Evolutionary conservation across 2,797 vertebrate genomes (phyloP).

Genomic region (Aplochiton taeniatus): DNA sequence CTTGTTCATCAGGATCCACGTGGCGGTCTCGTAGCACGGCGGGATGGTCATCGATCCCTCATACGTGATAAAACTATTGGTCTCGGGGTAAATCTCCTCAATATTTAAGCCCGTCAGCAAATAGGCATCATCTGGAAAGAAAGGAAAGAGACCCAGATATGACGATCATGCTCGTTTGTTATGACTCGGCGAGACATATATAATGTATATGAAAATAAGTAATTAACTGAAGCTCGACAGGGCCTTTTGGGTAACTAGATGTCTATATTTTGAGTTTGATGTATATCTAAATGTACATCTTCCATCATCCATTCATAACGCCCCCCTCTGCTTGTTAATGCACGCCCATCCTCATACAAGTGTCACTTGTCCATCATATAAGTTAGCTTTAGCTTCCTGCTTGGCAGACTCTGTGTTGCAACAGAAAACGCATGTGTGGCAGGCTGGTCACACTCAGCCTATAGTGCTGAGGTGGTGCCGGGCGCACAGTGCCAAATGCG

Average conservation of each 20-base stretch:
- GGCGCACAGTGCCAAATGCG: conserved; percentile 26
- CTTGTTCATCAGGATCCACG: conserved; percentile 99
- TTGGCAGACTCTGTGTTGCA: conserved; percentile 7
- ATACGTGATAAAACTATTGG: conserved; percentile 94
- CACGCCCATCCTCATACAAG: too few species aligned
- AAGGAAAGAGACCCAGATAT: conserved; percentile 13
- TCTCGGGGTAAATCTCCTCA: conserved; percentile 96
- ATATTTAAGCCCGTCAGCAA: conserved; percentile 95
- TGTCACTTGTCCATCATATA: too few species aligned
- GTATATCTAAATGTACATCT: too few species aligned
- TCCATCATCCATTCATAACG: too few species aligned
- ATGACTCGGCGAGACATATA: neutral
- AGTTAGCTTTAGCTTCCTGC: too few species aligned
- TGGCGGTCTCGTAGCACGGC: conserved; percentile 95
- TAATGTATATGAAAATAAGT: neutral
- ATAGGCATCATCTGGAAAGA: conserved; percentile 90
- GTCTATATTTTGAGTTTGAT: too few species aligned
- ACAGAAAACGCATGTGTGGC: conserved; percentile 37
- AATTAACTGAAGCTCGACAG: neutral
- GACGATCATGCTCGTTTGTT: neutral
- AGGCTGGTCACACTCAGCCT: conserved; percentile 16
- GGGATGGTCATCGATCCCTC: conserved; percentile 98
- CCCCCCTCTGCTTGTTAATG: too few species aligned
- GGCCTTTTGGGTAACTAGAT: neutral
- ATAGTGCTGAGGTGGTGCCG: conserved; percentile 42